These are phyloP conservation scores for Drosophila serrata DNA, from an alignment of 1,140 invertebrate genomes.

Conservation along the genomic window DNA sequence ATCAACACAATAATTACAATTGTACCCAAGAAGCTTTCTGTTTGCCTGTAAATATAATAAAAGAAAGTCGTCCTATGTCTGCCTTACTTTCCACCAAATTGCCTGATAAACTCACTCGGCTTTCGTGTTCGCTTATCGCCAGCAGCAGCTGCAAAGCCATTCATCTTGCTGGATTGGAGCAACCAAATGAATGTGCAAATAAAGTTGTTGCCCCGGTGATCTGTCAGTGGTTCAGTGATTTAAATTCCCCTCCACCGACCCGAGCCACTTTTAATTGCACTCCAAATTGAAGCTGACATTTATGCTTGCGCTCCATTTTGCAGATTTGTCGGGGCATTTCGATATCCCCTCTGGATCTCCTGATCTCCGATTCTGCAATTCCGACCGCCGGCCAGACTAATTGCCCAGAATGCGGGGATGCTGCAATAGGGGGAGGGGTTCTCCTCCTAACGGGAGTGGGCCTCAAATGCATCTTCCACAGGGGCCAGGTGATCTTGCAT, in stretches of 20 bases:
- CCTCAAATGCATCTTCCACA: slow-evolving; percentile 27
- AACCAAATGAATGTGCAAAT: slow-evolving; percentile 75
- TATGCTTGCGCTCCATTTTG: slow-evolving; percentile 77
- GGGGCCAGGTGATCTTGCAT: slow-evolving; percentile 26
- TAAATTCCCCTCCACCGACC: slow-evolving; percentile 26
- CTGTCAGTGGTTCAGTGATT: slow-evolving; percentile 43
- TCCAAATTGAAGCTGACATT: slow-evolving; percentile 75
- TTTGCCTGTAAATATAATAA: slow-evolving; percentile 12
- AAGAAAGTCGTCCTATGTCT: slow-evolving; percentile 65
- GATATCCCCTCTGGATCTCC: slow-evolving; percentile 21
- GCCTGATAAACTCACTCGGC: slow-evolving; percentile 46
- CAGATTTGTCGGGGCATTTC: slow-evolving; percentile 8
- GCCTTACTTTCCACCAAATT: slow-evolving; percentile 57
- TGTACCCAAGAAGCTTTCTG: slow-evolving; percentile 33
- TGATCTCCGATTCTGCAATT: not conserved
- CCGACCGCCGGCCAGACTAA: slow-evolving; percentile 56
- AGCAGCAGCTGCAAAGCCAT: slow-evolving; percentile 57
- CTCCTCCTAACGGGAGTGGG: slow-evolving; percentile 36
- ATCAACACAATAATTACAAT: slow-evolving; percentile 52
- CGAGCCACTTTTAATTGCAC: slow-evolving; percentile 69
- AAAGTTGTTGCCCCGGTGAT: slow-evolving; percentile 68
- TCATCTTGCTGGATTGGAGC: slow-evolving; percentile 65
- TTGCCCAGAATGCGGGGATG: slow-evolving; percentile 63
- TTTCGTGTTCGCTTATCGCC: slow-evolving; percentile 57
- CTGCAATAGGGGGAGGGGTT: slow-evolving; percentile 27